Evolutionary conservation across 2,888 invertebrate species (phyloP), one percentile per base, ranked within the genome.

Genomic region (Meiosimyza platycephala): DNA sequence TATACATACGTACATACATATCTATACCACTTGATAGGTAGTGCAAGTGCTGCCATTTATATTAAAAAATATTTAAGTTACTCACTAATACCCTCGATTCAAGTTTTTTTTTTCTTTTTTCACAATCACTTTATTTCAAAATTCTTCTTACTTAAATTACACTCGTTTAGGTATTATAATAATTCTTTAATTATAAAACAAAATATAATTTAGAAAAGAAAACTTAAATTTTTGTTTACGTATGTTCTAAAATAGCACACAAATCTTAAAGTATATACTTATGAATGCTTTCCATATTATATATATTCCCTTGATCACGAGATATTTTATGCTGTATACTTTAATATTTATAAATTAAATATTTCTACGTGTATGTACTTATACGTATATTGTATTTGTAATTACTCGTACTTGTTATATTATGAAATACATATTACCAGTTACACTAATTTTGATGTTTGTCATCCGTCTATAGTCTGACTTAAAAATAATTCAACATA

Each of bases 281-380:
- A 40, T 9, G 40, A 40, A 40, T 40, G 6, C 40, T 40, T 6
- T 40, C 4, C 40, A 40, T 40, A 40, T 40, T 40, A n/a, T n/a
- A 40, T 40, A 40, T 40, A 40, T 40, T 40, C 40, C 40, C 40
- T 40, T 40, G 40, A 40, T 40, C 40, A 40, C 40, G 40, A 40
- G 9, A 40, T 40, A 40, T 40, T 40, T 77, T 18, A 54, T 3
- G 6, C 11, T 65, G 18, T 65, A 50, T 50, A 50, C 22, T 18
- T 65, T 2, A 33, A 67, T 71, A 67, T 71, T 22, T 66, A 50
- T 16, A 64, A 71, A 57, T 63, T 65, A 72, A 47, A 60, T 66
- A 54, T 28, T 40, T 52, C 22, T 28, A 47, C 55, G 47, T 63
- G 40, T 52, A 67, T 63, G 77, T 76, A 77, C 65, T 73, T 74